Base-by-base conservation (phyloP, 2,888 invertebrate genomes). In the Polymixis flavicincta region DNA sequence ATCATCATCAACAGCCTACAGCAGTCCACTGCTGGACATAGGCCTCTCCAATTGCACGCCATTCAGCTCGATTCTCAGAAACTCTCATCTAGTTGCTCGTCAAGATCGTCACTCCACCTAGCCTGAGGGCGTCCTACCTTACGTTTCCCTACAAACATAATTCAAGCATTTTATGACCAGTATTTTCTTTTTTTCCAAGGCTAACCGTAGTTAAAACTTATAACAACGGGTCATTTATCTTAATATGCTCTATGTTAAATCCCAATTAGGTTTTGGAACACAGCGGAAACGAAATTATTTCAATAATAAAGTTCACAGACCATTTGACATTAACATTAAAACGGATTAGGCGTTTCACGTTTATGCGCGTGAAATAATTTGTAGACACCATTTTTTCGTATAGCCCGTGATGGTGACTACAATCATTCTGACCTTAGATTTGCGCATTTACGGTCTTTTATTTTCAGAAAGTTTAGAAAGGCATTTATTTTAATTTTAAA, bases 291-390 rank as follows among this genome's bases (percentile, higher is more conserved):
- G 25, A 50, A 77, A 59, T 71, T 0, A 60, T 63, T 61, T 55
- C 50, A 76, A 42, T 52, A 55, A 64, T 59, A 67, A 68, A 83
- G 64, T 59, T 78, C 63, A 64, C 59, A 68, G 67, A 25, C 32
- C 83, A 64, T 80, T 83, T 78, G 50, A 65, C 64, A 48, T 42
- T 70, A 28, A 79, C 67, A 64, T 74, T 70, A 55, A 74, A 80
- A 64, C 70, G 48, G 48, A 71, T 84, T 32, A 65, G 55, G 60
- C 55, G 25, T 28, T 80, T 67, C 59, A 19, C 14, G 52, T 70
- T 71, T 55, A 71, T 66, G 48, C 52, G 59, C 71, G 71, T 65
- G 28, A 81, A 69, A 69, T 81, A 63, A 57, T 76, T 61, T 42
- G 55, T 45, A 45, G n/a, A n/a, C n/a, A n/a, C n/a, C n/a, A n/a